phyloP scores from a whole-genome alignment of 2,113 vertebrate genomes.

The Amia ocellicauda region DNA sequence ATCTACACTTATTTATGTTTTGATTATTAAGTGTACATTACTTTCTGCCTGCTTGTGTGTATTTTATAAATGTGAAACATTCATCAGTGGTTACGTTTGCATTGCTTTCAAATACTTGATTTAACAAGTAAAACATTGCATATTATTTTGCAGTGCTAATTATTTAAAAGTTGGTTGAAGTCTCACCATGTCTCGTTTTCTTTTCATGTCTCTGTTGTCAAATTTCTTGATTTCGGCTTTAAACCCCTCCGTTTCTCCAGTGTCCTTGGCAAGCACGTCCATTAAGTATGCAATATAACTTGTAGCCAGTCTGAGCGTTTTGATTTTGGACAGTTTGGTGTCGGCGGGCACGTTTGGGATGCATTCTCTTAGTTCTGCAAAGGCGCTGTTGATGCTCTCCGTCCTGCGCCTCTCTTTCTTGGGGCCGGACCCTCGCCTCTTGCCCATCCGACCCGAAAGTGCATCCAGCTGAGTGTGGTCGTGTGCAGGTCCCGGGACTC shows the following conservation, averaged over 20 bases:
- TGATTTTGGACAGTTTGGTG: constrained; percentile 87
- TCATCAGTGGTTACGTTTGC: no score
- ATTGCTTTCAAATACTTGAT: no score
- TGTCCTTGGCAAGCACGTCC: constrained; percentile 88
- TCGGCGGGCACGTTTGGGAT: constrained; percentile 86
- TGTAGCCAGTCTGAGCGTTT: constrained; percentile 81
- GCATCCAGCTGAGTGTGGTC: constrained; percentile 67
- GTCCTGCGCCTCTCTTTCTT: constrained; percentile 88
- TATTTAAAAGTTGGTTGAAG: no score
- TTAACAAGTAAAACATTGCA: no score
- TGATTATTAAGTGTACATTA: no score
- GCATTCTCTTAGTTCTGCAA: constrained; percentile 81
- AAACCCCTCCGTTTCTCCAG: constrained; percentile 84
- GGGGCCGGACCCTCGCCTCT: constrained; percentile 74
- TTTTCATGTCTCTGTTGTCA: constrained; percentile 80
- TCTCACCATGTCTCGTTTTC: constrained; percentile 86
- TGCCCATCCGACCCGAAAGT: constrained; percentile 70
- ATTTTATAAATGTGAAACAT: no score
- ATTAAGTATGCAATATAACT: constrained; percentile 88
- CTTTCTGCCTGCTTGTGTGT: no score
- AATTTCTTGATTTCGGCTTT: constrained; percentile 90
- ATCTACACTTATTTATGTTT: no score
- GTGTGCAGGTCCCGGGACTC: constrained; percentile 55
- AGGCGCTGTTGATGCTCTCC: constrained; percentile 86
- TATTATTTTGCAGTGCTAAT: no score